Evolutionary conservation across 2,797 vertebrate genomes (phyloP), one percentile per base, ranked within the genome.

Genomic region (Anguilla obscura): DNA sequence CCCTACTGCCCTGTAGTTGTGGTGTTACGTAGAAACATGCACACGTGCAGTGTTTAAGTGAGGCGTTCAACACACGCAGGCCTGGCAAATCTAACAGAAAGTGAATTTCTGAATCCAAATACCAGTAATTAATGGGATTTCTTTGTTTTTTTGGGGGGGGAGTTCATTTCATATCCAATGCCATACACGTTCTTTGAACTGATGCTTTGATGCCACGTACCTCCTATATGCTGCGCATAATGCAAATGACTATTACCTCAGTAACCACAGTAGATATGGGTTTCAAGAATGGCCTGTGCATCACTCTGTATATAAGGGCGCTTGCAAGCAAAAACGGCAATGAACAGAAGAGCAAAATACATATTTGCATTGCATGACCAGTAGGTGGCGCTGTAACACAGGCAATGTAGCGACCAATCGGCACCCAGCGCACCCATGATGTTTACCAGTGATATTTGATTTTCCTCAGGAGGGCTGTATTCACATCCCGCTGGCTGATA

Each of bases 381-480:
- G 58, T 74, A 87, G 87, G 83, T 84, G 87, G 87, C 87, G 33
- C 80, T 87, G 48, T n/a, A 48, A 84, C 87, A 84, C 80, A 54
- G 30, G 60, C 80, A 71, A 87, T 69, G n/a, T 9, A 40, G 33
- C 9, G 27, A 8, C 30, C 60, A 0, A 3, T 76, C 8, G 8
- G 21, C 40, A 27, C 45, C 79, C 1, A 24, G 27, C 14, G 1
- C 27, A 36, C 84, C 52, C 16, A 60, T 33, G 30, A 60, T 60
- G 24, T 58, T 30, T 21, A 18, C 60, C 56, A 36, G 16, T 9
- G 56, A 4, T 30, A 16, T 36, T 60, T 58, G 30, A 5, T 1
- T 85, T 60, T 18, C 54, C 24, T 33, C 54, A 33, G 24, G 14
- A 33, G 30, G 4, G 14, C 14, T 56, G 14, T 60, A 60, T 58